Evolutionary conservation across 2,888 invertebrate species (phyloP), one percentile per base, ranked within the genome.

Genomic region (Alitta virens): DNA sequence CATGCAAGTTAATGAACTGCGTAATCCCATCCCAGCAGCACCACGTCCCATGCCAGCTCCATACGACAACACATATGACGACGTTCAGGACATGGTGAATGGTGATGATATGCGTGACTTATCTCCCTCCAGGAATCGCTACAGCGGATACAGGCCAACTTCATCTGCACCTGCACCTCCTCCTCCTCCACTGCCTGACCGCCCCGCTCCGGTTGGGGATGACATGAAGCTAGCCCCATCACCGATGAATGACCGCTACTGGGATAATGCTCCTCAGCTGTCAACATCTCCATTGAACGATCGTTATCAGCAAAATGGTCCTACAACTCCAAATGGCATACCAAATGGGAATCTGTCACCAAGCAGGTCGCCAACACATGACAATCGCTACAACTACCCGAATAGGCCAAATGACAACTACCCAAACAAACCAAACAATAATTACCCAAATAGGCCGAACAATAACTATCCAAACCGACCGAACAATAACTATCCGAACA

Each of bases 171-270:
- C n/a, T n/a, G n/a, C n/a, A n/a, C n/a, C n/a, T n/a, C n/a, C n/a
- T n/a, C n/a, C n/a, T n/a, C n/a, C 43, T 18, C 38, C 53, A 14
- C 5, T 12, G 21, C 9, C 9, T 38, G 67, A 21, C 42, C 50
- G 7, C 67, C 68, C 49, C 72, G 82, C 24, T 79, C 81, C 1
- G 66, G 69, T 50, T 75, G 76, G 33, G 12, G 33, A 12, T 33
- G 33, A 33, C 12, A 33, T 33, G 33, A 33, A 68, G 71, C 18
- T 58, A 71, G 50, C 69, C 72, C 1, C 25, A 65, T 2, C 72
- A 71, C 42, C 74, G 70, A 63, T 77, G 50, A 76, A 76, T 65
- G 62, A 66, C 38, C 70, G 76, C 24, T 77, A 76, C 62, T 21
- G 23, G 49, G 49, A 49, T 49, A 49, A 49, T n/a, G 23, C 49